Evolutionary conservation across 92 coral and sea anemone genomes (phyloP).

Genomic region (Phymanthus crucifer): DNA sequence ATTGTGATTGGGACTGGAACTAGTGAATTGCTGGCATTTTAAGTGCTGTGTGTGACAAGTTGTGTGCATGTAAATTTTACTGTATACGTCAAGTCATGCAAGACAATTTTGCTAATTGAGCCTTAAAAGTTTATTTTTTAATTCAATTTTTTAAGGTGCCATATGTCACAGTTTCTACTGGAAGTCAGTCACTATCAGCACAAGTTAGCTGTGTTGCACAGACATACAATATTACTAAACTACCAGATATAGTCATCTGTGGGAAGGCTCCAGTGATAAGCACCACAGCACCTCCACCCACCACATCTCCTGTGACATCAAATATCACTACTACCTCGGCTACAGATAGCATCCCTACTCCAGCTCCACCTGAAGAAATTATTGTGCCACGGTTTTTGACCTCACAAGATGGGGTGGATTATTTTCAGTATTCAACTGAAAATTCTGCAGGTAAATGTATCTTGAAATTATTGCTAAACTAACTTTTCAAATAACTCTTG

Average conservation of each 20-base stretch:
- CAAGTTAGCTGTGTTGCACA: conserved; percentile 63
- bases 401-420: conserved; percentile 29
- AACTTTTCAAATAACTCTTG: background rate
- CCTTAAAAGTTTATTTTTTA: background rate
- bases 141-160: conserved; percentile 36
- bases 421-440: conserved; percentile 45
- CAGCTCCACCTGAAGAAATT: conserved; percentile 21
- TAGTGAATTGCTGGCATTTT: too few species aligned
- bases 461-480: background rate
- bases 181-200: conserved; percentile 25
- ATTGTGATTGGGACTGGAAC: too few species aligned
- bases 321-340: conserved; percentile 20
- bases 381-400: conserved; percentile 20
- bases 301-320: conserved; percentile 13
- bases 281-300: conserved; percentile 16
- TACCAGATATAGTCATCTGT: conserved; percentile 24
- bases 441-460: conserved; percentile 51
- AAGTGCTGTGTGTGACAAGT: too few species aligned
- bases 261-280: background rate
- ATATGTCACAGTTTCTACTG: conserved; percentile 40
- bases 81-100: too few species aligned
- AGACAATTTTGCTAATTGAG: too few species aligned
- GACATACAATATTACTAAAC: conserved; percentile 39
- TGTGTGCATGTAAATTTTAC: too few species aligned
- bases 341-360: conserved; percentile 31